Conservation (phyloP, 2,888 invertebrate species). For the Apamea sordens region DNA sequence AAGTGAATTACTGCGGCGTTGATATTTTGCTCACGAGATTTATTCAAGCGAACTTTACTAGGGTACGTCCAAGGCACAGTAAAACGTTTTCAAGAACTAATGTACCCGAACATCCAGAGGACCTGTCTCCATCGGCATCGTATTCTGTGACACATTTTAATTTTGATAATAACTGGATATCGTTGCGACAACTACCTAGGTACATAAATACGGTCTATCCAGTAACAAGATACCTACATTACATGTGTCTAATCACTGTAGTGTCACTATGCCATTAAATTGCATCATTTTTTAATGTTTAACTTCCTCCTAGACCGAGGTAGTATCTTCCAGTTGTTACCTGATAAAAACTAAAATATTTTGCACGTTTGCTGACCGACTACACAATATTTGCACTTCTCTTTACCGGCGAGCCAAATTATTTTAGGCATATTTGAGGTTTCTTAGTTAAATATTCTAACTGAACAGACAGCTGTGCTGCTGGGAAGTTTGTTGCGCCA, state of each 20-base stretch:
- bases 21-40: neutral
- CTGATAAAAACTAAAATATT: neutral
- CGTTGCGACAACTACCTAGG: neutral
- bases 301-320: neutral
- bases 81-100: neutral
- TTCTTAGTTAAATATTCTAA: slow-evolving; percentile 31
- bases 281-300: neutral
- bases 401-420: slow-evolving; percentile 8
- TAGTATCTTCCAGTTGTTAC: neutral
- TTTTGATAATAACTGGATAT: neutral
- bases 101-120: neutral
- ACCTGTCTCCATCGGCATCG: neutral
- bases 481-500: too few species aligned
- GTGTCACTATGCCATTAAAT: neutral
- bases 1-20: neutral
- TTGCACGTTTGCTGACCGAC: neutral
- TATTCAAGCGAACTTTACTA: neutral
- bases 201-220: neutral
- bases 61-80: too few species aligned
- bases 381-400: slow-evolving; percentile 30
- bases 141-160: neutral
- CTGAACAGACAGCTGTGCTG: too few species aligned
- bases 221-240: neutral
- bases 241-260: neutral
- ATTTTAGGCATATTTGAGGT: slow-evolving; percentile 5